A percentile compares a stretch with the other conserved stretches of the same genome.
These are phyloP conservation scores for Conus ventricosus DNA, from an alignment of 1,140 invertebrate species.

Conservation along the genomic window DNA sequence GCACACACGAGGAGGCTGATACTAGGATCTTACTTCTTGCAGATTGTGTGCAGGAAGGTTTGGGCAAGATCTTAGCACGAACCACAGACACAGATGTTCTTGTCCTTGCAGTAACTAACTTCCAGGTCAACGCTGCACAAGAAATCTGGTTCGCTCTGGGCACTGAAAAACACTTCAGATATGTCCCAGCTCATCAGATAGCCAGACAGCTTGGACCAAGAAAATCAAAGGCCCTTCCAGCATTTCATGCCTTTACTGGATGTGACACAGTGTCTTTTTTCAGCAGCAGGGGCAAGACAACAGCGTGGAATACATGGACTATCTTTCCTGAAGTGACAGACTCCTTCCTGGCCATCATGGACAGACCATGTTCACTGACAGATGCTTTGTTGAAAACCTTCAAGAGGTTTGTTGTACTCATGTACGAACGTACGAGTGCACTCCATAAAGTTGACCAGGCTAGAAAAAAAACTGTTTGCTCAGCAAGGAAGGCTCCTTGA, in stretches of 20 bases:
- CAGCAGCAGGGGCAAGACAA: neutral
- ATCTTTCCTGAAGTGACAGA: neutral
- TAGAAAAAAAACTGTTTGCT: neutral
- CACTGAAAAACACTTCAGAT: neutral
- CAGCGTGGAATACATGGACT: neutral
- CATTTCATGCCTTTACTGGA: conserved; percentile 50
- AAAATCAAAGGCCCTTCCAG: neutral
- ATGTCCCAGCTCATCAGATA: neutral
- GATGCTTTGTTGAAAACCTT: neutral
- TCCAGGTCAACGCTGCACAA: too few relatives aligned
- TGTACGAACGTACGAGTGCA: neutral
- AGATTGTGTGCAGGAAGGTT: too few relatives aligned
- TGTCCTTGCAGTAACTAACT: too few relatives aligned
- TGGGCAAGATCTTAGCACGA: too few relatives aligned
- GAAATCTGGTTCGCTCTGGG: too few relatives aligned
- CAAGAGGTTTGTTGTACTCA: neutral
- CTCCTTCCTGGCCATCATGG: neutral
- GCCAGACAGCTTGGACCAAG: neutral
- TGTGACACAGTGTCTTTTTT: neutral
- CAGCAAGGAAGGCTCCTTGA: neutral
- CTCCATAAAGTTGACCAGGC: neutral
- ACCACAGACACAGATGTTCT: too few relatives aligned
- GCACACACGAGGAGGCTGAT: too few relatives aligned
- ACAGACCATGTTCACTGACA: neutral
- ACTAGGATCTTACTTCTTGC: too few relatives aligned